phyloP scores from a whole-genome alignment of 2,797 vertebrate species.

The Epinephelus coioides region DNA sequence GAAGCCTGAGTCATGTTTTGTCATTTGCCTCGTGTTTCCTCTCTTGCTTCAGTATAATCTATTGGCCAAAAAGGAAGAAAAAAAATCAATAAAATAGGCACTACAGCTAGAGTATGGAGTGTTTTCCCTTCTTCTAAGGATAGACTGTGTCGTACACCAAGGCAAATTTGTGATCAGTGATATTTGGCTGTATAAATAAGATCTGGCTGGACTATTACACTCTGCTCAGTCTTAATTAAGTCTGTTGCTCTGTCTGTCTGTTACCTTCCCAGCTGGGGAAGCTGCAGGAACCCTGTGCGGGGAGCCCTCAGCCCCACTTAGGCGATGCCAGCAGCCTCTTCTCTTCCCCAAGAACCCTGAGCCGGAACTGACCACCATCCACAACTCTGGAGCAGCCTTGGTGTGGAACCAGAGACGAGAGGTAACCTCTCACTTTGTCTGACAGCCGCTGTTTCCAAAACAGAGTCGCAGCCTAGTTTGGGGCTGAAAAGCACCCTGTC shows the following conservation, averaged over 20 bases:
- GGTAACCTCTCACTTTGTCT: slow-evolving; percentile 47
- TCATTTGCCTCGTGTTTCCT: slow-evolving; percentile 54
- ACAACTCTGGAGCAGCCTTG: slow-evolving; percentile 82
- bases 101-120: background rate
- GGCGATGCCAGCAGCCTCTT: slow-evolving; percentile 85
- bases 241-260: slow-evolving; percentile 26
- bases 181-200: background rate
- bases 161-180: background rate
- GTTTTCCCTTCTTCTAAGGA: background rate
- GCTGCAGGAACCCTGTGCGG: slow-evolving; percentile 86
- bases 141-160: background rate
- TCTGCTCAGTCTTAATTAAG: background rate
- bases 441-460: slow-evolving; percentile 66
- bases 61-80: background rate
- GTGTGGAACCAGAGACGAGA: slow-evolving; percentile 80
- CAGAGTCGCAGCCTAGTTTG: slow-evolving; percentile 40
- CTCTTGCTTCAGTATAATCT: slow-evolving; percentile 31
- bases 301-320: slow-evolving; percentile 86
- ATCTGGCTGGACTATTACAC: background rate
- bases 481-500: slow-evolving; percentile 28
- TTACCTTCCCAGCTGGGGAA: slow-evolving; percentile 70
- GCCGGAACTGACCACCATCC: slow-evolving; percentile 83
- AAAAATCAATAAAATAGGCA: background rate
- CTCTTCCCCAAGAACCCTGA: slow-evolving; percentile 83
- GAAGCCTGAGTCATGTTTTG: slow-evolving; percentile 63